Base-by-base conservation (phyloP, 2,113 vertebrate species). In the Athene noctua region DNA sequence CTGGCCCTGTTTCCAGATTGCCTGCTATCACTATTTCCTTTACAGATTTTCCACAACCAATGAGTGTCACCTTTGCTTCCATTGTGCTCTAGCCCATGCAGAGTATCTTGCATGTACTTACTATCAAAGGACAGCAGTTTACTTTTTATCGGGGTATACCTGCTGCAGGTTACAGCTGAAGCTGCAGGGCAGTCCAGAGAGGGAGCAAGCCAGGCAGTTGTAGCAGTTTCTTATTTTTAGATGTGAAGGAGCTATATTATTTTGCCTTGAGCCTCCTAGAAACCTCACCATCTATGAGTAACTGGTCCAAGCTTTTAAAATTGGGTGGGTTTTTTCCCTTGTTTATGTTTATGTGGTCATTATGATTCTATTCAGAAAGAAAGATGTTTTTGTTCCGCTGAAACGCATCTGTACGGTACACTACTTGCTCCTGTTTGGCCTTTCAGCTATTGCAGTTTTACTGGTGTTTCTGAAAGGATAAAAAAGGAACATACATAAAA, bases 321-420 rank as follows among this genome's bases (percentile, higher is more conserved):
- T 51, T 0, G 0, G 1, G 12, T 52, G 27, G 7, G 0, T 4
- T 12, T 18, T 10, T 25, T 55, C 3, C 19, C 22, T 40, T 44
- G 6, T 44, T 82, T 88, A 15, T 65, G 27, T 73, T 92, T 73
- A n/a, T 22, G 21, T 18, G 16, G 13, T 10, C 40, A 10, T 57
- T 44, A 49, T 36, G 22, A 59, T 68, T 80, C 38, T 63, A 32
- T 65, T 61, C 36, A 79, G 25, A 86, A 75, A 65, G 42, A 58
- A 82, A 54, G n/a, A 25, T 34, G 2, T 38, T 36, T 68, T 70
- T 36, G 42, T 81, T 71, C 36, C 27, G 34, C 32, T 71, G 47
- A 61, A 51, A 68, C 80, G 2, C 19, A 63, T 49, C 52, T 66
- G 7, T 36, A 67, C 2, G 1, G 30, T 29, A 40, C 12, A 5